Conservation (phyloP, 1,140 invertebrate species). For the Neodiprion virginianus region DNA sequence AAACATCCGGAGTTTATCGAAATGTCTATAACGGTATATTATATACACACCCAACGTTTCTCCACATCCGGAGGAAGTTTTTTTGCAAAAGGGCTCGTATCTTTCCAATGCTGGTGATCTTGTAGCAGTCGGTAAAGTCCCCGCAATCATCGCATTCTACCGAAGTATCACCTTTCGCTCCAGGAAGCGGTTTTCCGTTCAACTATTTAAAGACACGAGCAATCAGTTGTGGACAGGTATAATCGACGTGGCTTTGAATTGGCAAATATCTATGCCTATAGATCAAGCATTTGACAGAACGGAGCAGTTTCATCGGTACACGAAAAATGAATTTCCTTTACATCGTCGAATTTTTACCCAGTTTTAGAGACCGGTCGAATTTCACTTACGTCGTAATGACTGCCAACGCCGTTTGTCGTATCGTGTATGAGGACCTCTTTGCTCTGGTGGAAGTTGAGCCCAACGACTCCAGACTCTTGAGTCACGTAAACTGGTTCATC, state of each 20-base stretch:
- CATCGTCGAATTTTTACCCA: neutral
- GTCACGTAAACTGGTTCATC: constrained; percentile 83
- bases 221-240: neutral
- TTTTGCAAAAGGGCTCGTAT: constrained; percentile 87
- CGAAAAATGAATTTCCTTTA: constrained; percentile 14
- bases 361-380: constrained; percentile 14
- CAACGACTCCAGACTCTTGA: constrained; percentile 84
- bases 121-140: constrained; percentile 63
- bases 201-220: constrained; percentile 53
- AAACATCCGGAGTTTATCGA: neutral
- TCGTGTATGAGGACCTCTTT: constrained; percentile 85
- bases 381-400: constrained; percentile 58
- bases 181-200: constrained; percentile 64
- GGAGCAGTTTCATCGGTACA: neutral
- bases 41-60: constrained; percentile 79
- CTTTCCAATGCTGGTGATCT: constrained; percentile 72
- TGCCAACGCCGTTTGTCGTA: constrained; percentile 70
- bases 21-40: neutral
- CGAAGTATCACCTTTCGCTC: constrained; percentile 47
- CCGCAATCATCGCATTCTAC: constrained; percentile 66
- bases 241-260: neutral
- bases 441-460: constrained; percentile 87
- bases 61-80: constrained; percentile 91
- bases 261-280: neutral
- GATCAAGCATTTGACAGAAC: neutral